Percentiles rank a stretch among this genome's conserved stretches.
phyloP scores from a whole-genome alignment of 2,797 vertebrate species.

The Enteromius viviparus region DNA sequence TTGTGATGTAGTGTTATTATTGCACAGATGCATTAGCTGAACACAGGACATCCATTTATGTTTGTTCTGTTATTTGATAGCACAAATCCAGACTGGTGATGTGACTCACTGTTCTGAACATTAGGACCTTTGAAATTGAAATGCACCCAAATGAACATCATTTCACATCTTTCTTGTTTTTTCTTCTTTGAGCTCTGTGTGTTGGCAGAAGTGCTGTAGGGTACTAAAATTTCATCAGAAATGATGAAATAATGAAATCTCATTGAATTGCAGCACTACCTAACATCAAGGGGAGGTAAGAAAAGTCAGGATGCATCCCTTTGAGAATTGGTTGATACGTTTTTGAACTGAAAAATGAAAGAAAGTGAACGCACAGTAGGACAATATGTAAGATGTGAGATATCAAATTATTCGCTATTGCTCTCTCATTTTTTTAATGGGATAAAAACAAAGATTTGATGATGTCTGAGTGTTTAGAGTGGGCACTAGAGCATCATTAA shows the following conservation, averaged over 20 bases:
- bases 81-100: not conserved
- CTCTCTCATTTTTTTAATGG: not conserved
- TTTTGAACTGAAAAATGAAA: not conserved
- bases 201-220: conserved; percentile 1
- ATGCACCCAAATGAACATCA: conserved; percentile 25
- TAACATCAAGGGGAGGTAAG: conserved; percentile 18
- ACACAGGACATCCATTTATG: not conserved
- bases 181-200: not conserved
- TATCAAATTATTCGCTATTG: not conserved
- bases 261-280: not conserved
- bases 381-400: not conserved
- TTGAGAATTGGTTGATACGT: conserved; percentile 11
- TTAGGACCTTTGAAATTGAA: not conserved
- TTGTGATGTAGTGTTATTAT: not conserved
- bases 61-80: not conserved
- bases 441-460: too few relatives aligned
- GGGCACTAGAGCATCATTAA: not conserved
- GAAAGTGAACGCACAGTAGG: not conserved
- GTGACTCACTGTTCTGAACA: conserved; percentile 20
- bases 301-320: conserved; percentile 8
- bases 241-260: not conserved
- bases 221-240: conserved; percentile 8
- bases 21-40: not conserved
- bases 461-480: too few relatives aligned
- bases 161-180: not conserved